phyloP scores from a whole-genome alignment of 1,140 invertebrate species.

The Pteromalus puparum region DNA sequence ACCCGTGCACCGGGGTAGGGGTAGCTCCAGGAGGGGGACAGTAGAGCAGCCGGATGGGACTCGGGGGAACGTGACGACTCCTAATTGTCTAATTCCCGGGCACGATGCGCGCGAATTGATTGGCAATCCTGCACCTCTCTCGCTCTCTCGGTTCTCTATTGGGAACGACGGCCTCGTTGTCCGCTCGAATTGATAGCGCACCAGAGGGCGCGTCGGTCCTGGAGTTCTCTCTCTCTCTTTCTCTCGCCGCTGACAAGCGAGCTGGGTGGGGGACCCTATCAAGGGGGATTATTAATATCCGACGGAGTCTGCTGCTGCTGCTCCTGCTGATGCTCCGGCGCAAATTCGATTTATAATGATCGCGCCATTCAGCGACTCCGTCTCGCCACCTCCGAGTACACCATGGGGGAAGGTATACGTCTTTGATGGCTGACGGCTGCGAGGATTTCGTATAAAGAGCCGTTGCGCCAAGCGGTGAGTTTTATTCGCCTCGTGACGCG shows the following conservation, averaged over 20 bases:
- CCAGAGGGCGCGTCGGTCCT: conserved; percentile 23
- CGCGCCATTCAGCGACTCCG: conserved; percentile 33
- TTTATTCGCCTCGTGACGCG: background rate
- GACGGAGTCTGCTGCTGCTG: background rate
- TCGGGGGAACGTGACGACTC: conserved; percentile 72
- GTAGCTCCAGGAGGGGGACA: conserved; percentile 29
- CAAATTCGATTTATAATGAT: conserved; percentile 48
- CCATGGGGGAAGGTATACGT: background rate
- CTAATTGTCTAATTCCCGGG: conserved; percentile 76
- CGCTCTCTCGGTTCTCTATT: conserved; percentile 26
- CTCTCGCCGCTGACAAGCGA: background rate
- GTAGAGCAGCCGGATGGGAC: background rate
- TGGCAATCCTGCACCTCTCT: conserved; percentile 63
- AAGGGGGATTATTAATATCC: conserved; percentile 53
- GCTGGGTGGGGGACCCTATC: conserved; percentile 30
- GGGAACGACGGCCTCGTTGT: conserved; percentile 55
- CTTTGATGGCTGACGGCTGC: background rate
- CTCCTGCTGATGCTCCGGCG: background rate
- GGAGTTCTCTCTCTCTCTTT: background rate
- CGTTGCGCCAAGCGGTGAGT: background rate
- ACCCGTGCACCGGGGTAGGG: conserved; percentile 10
- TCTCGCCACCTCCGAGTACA: conserved; percentile 7
- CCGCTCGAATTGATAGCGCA: conserved; percentile 57
- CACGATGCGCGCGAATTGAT: conserved; percentile 70
- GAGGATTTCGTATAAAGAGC: conserved; percentile 10